Evolutionary conservation across 2,888 invertebrate genomes (phyloP).

Genomic region (Polydrusus tereticollis): DNA sequence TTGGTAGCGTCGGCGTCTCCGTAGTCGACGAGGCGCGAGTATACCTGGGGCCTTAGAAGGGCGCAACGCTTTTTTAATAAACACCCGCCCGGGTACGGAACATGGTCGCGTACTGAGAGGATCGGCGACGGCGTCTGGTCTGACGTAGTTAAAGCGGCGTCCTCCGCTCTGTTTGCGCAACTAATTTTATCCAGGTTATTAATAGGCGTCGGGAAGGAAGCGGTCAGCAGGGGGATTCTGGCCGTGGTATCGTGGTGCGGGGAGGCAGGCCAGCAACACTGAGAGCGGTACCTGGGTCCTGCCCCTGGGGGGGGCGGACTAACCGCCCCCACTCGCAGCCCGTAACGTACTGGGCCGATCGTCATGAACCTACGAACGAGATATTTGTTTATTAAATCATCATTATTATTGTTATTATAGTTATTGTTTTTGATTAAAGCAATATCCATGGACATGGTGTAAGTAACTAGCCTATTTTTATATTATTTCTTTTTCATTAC

Average conservation of each 20-base stretch:
- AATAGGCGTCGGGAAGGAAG: constrained; percentile 60
- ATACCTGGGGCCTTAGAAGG: constrained; percentile 64
- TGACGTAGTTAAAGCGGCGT: constrained; percentile 62
- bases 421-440: too few species aligned
- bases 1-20: constrained; percentile 62
- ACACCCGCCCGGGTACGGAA: constrained; percentile 61
- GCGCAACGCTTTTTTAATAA: constrained; percentile 64
- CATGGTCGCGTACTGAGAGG: constrained; percentile 63
- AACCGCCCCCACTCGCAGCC: constrained; percentile 75
- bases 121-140: constrained; percentile 58
- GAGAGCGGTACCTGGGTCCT: constrained; percentile 70
- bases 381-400: background rate
- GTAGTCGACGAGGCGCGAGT: constrained; percentile 62
- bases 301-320: constrained; percentile 67
- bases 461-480: too few species aligned
- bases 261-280: constrained; percentile 63
- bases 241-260: constrained; percentile 67
- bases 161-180: constrained; percentile 67
- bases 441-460: too few species aligned
- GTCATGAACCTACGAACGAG: constrained; percentile 56
- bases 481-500: too few species aligned
- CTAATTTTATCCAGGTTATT: constrained; percentile 68
- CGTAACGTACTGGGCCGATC: constrained; percentile 79
- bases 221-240: constrained; percentile 65
- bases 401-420: too few species aligned